Percentiles rank a stretch among this genome's conserved stretches.
Evolutionary conservation across 1,140 invertebrate species (phyloP).

Genomic region (Gonatopus flavifemur): DNA sequence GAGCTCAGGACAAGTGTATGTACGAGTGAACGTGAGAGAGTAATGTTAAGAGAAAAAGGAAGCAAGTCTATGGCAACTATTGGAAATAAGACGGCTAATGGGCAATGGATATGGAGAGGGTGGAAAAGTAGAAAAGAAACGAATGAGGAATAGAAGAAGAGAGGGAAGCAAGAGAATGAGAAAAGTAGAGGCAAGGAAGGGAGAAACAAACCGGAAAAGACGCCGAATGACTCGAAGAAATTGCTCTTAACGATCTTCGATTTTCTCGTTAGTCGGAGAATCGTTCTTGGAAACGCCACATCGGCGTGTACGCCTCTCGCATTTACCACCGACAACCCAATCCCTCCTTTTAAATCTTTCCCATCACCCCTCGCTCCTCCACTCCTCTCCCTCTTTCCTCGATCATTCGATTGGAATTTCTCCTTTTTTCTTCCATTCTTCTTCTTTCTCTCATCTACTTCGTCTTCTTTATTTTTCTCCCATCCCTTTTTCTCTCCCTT

Average conservation of each 20-base stretch:
- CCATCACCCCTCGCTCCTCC: constrained; percentile 18
- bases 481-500: constrained; percentile 3
- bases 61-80: background rate
- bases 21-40: background rate
- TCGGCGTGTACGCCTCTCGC: constrained; percentile 29
- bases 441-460: background rate
- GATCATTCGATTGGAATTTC: too few relatives aligned
- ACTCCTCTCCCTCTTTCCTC: constrained; percentile 8
- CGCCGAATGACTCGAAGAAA: constrained; percentile 37
- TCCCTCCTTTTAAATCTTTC: constrained; percentile 23
- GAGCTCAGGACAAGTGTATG: too few relatives aligned
- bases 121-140: too few relatives aligned
- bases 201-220: constrained; percentile 29
- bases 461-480: background rate
- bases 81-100: too few relatives aligned
- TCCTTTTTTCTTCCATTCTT: background rate
- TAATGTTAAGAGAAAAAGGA: constrained; percentile 3
- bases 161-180: background rate
- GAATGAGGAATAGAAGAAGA: constrained; percentile 6
- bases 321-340: constrained; percentile 21
- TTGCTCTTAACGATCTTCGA: constrained; percentile 50
- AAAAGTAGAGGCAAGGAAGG: constrained; percentile 7
- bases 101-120: background rate
- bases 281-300: constrained; percentile 34
- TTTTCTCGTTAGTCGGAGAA: constrained; percentile 49